Base-by-base conservation (phyloP, 30 jellyfish, hydroid and myxozoan genomes). In the Turritopsis rubra region DNA sequence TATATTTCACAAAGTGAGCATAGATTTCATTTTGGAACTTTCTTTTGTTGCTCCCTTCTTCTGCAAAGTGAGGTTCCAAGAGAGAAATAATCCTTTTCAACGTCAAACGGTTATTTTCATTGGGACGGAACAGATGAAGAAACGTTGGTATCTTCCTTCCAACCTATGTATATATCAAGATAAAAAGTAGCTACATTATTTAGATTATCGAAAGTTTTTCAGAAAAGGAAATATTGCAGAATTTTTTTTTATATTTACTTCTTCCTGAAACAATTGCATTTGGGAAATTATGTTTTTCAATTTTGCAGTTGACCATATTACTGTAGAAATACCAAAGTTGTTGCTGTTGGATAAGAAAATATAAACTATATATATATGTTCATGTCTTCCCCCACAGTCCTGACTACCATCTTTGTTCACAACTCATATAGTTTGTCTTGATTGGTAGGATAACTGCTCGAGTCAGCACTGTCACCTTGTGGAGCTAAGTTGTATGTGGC, bases 11-110 rank as follows among this genome's bases (percentile, higher is more conserved):
- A 18, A 81, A 52, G 22, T 66, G 30, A 28, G 88, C 84, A 52
- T 81, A 81, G 9, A 81, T 60, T 81, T 81, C 83, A 53, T 81
- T 74, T 66, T 81, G 88, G 21, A 25, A 52, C 29, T 19, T 66
- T 70, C 84, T 82, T 81, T 73, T 26, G 66, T 81, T 81, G 22
- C 83, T 28, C 41, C 88, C 88, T 81, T 81, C 84, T 66, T 65
- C 83, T 28, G 80, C 88, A 66, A 66, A 81, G n/a, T n/a, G 72
- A 28, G 88, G 88, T 74, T 70, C 54, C 21, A 81, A 70, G 18
- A 81, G 83, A 26, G 53, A 70, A 25, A 81, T 28, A 22, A 81
- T 66, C 23, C 66, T 81, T 82, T 81, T 81, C 30, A 65, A 21
- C 19, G 88, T 81, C 83, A 81, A 52, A 24, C 52, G 82, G 21